Base-by-base conservation (phyloP, 2,797 vertebrate genomes). In the Mycteria americana region DNA sequence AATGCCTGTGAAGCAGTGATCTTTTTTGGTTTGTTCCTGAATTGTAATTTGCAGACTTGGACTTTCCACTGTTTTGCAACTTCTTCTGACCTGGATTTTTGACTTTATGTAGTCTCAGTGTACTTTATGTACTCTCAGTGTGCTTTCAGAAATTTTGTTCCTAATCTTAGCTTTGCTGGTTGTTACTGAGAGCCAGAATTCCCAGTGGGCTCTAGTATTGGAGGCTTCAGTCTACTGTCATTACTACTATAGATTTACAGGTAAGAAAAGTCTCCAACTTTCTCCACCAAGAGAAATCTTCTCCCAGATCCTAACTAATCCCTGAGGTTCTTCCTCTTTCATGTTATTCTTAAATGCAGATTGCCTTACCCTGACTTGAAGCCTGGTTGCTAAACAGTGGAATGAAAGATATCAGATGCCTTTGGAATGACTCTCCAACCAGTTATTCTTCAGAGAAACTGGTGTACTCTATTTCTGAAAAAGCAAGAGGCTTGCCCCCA, bases 11-110 rank as follows among this genome's bases (percentile, higher is more conserved):
- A 86, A 83, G 72, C 92, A 94, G 68, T 22, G 41, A 95, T 82
- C 82, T 89, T 95, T 95, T 96, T 96, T 81, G 11, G 79, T 88
- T 96, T 95, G 89, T 95, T 97, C 96, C 94, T 94, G 93, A 95
- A 96, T 95, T 81, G 85, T 93, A 37, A 86, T 92, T 74, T 92
- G 85, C 92, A 93, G 88, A 75, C 65, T 95, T 93, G 82, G 69
- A 84, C 69, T 97, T 96, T 95, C 88, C 93, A 84, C 30, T 90
- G 41, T 95, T 95, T 94, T 94, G 94, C 92, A 95, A 93, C 85
- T 79, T 69, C 65, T 95, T 56, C 88, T 93, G 76, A 88, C 53
- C 53, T 92, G 90, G 60, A 94, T 94, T 94, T 94, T 89, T 92
- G 11, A 56, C 68, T 89, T 89, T 25, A 35, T 76, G 63, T 60